Base-by-base conservation (phyloP, 2,888 invertebrate genomes). In the Amiota communis region DNA sequence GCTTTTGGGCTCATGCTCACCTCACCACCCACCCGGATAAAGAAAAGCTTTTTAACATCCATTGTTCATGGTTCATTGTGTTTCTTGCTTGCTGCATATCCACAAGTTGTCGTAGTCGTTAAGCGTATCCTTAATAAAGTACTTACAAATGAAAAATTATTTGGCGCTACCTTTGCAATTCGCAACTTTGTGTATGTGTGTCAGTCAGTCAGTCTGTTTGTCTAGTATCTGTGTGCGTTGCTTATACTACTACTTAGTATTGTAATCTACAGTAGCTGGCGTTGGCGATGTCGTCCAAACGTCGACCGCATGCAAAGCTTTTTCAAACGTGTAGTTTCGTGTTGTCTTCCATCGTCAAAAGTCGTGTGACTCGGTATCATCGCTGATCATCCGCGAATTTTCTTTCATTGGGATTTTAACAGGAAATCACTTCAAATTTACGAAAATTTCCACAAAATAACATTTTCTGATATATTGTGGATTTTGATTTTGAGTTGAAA, bases 321-420 rank as follows among this genome's bases (percentile, higher is more conserved):
- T 59, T 20, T 11, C n/a, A 12, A 20, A 15, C 59, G 59, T 20
- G 17, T 20, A 59, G 59, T 59, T 59, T 20, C 59, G 59, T 59
- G 59, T 59, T 59, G 59, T 59, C 59, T 59, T n/a, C 20, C 59
- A 59, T 59, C 59, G 59, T n/a, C 8, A 59, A 20, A 59, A 59
- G 59, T 59, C 20, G 59, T 59, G 59, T 20, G 36, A 36, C 36
- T 36, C 8, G 3, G 6, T 6, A 36, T 36, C 36, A 36, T 36
- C 8, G 36, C 36, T 36, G 36, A 36, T 36, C 6, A 36, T 6
- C 36, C 36, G 6, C 6, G 36, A 36, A 36, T 36, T 36, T 36
- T 36, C 36, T 6, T 36, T 36, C 36, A 23, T 23, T 23, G 23
- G 23, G 23, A 23, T 23, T 23, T 23, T 2, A 1, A 23, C 23